A percentile compares a stretch with the other conserved stretches of the same genome.
Conservation (phyloP, 2,888 invertebrate genomes). For the Hyposoter didymator region DNA sequence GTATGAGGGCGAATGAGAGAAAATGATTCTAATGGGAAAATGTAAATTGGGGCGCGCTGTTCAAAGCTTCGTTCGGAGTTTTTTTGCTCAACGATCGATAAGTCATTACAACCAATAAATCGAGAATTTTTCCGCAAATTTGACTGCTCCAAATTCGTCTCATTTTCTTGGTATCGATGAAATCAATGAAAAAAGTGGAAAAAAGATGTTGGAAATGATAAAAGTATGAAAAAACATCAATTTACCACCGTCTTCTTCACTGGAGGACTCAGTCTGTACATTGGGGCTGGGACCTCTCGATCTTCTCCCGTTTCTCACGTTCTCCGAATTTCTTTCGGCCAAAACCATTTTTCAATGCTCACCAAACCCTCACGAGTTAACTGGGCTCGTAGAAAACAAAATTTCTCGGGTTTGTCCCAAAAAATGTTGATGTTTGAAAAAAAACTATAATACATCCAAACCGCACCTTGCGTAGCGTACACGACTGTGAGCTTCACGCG, state of each 20-base stretch:
- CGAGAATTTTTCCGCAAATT: constrained; percentile 17
- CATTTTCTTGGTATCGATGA: not conserved
- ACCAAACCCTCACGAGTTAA: constrained; percentile 48
- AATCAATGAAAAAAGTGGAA: not conserved
- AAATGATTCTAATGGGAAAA: constrained; percentile 8
- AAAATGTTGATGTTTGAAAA: constrained; percentile 35
- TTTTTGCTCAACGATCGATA: constrained; percentile 64
- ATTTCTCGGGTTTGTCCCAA: constrained; percentile 24
- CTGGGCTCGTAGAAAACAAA: constrained; percentile 14
- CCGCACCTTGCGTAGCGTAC: constrained; percentile 76
- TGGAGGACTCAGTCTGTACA: constrained; percentile 93
- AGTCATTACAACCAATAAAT: constrained; percentile 39
- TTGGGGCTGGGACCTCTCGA: constrained; percentile 97
- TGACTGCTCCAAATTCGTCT: not conserved
- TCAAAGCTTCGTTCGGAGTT: constrained; percentile 74
- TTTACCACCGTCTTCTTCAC: constrained; percentile 94
- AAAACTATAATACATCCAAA: constrained; percentile 67
- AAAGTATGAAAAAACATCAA: constrained; percentile 61
- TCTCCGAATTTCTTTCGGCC: constrained; percentile 94
- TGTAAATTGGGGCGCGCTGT: constrained; percentile 77
- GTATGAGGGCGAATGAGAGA: not conserved
- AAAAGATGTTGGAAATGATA: not conserved
- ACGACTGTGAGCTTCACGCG: constrained; percentile 65
- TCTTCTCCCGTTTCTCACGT: constrained; percentile 93
- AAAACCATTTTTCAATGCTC: constrained; percentile 89